Percentiles rank a stretch among this genome's conserved stretches.
phyloP scores from a whole-genome alignment of 2,888 invertebrate species.

The Petrolisthes cinctipes region DNA sequence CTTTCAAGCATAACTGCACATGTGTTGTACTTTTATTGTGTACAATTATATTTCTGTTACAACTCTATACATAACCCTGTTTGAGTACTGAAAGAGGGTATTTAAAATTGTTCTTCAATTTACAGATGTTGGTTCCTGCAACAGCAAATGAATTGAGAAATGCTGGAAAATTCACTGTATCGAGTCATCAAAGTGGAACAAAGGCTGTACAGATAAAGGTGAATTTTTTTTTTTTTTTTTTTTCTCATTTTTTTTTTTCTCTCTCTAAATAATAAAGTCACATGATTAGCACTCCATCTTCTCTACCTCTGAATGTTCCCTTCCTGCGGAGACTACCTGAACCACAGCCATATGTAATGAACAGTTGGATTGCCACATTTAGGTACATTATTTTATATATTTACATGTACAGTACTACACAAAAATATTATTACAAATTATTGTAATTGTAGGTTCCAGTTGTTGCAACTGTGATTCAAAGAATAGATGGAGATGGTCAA shows the following conservation, averaged over 20 bases:
- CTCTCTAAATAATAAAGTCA: not conserved
- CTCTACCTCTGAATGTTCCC: not conserved
- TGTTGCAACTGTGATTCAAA: slow-evolving; percentile 76
- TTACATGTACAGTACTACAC: not conserved
- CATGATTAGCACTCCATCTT: not conserved
- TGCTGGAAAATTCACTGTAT: slow-evolving; percentile 76
- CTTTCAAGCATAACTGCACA: too few species aligned
- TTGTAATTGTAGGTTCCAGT: slow-evolving; percentile 72
- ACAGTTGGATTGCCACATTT: not conserved
- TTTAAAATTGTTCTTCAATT: not conserved
- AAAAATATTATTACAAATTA: not conserved
- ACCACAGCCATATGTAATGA: not conserved
- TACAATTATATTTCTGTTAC: too few species aligned
- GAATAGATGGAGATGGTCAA: slow-evolving; percentile 73
- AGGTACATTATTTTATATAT: not conserved
- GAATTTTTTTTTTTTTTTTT: slow-evolving; percentile 5
- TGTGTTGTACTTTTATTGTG: too few species aligned
- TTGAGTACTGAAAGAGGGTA: too few species aligned
- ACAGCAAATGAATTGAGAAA: slow-evolving; percentile 79
- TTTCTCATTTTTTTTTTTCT: not conserved
- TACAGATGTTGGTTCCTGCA: slow-evolving; percentile 79
- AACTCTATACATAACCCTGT: too few species aligned
- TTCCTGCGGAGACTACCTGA: not conserved
- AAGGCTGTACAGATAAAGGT: slow-evolving; percentile 65
- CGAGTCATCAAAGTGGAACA: slow-evolving; percentile 64